These are phyloP conservation scores for Pseudochirops cupreus DNA, from an alignment of 2,797 vertebrate species.

Conservation along the genomic window DNA sequence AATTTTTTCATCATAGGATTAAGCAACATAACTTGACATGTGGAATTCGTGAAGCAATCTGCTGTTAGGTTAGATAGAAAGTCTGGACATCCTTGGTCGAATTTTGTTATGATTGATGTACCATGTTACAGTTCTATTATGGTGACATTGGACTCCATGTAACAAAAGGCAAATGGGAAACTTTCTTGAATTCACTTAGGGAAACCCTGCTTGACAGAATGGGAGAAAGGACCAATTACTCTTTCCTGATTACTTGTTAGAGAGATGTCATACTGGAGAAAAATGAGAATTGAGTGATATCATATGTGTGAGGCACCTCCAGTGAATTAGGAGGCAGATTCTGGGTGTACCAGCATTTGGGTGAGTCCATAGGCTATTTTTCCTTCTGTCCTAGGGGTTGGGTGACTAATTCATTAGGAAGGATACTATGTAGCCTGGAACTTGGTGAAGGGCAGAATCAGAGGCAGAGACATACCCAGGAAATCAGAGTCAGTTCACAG, in stretches of 20 bases:
- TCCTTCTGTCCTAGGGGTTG: not conserved
- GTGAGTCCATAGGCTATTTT: not conserved
- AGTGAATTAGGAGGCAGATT: too few species aligned
- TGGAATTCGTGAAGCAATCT: not conserved
- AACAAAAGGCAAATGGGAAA: not conserved
- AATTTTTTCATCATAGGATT: not conserved
- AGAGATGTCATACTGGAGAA: not conserved
- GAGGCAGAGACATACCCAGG: not conserved
- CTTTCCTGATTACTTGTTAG: not conserved
- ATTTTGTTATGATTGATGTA: not conserved
- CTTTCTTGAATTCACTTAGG: not conserved
- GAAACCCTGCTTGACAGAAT: not conserved
- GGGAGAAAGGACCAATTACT: not conserved
- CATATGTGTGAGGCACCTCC: not conserved
- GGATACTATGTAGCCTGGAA: not conserved
- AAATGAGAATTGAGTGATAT: not conserved
- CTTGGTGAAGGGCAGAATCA: not conserved
- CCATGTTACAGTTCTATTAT: not conserved
- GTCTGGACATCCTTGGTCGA: not conserved
- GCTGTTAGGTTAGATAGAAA: not conserved
- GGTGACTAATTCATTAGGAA: not conserved
- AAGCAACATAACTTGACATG: not conserved
- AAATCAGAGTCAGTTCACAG: not conserved
- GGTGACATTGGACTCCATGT: not conserved
- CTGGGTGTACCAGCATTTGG: not conserved